A percentile compares a stretch with the other conserved stretches of the same genome.
Conservation (phyloP, 1,140 invertebrate genomes). For the Papilio glaucus region DNA sequence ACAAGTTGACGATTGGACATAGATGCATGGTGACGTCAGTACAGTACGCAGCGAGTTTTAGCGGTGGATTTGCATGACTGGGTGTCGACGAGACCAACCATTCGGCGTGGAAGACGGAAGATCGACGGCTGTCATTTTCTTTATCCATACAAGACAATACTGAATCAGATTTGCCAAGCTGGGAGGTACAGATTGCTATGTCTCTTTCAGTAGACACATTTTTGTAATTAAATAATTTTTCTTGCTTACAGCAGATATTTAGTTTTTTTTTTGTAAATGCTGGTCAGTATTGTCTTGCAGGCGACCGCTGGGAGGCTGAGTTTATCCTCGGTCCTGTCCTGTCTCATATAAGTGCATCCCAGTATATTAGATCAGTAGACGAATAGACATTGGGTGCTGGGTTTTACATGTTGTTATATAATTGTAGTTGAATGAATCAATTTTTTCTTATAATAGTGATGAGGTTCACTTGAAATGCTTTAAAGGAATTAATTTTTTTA, state of each 20-base stretch:
- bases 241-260: no score
- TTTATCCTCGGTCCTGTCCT: slow-evolving; percentile 63
- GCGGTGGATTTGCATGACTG: slow-evolving; percentile 66
- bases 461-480: slow-evolving; percentile 55
- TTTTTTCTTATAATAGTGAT: slow-evolving; percentile 56
- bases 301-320: slow-evolving; percentile 58
- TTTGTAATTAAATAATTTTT: slow-evolving; percentile 18
- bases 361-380: slow-evolving; percentile 73
- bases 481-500: slow-evolving; percentile 63
- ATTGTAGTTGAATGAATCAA: slow-evolving; percentile 68
- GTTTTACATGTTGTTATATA: slow-evolving; percentile 54
- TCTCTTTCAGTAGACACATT: neutral
- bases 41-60: slow-evolving; percentile 52
- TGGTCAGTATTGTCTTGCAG: slow-evolving; percentile 60
- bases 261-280: neutral
- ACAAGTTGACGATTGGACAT: slow-evolving; percentile 48
- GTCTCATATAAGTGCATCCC: slow-evolving; percentile 76
- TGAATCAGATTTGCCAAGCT: slow-evolving; percentile 38
- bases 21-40: slow-evolving; percentile 66
- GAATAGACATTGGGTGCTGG: slow-evolving; percentile 72
- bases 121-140: slow-evolving; percentile 46
- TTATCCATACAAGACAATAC: slow-evolving; percentile 60
- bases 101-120: slow-evolving; percentile 55
- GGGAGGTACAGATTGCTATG: no score
- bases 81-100: slow-evolving; percentile 44